Base-by-base conservation (phyloP, 2,113 vertebrate species). In the Tragelaphus strepsiceros region DNA sequence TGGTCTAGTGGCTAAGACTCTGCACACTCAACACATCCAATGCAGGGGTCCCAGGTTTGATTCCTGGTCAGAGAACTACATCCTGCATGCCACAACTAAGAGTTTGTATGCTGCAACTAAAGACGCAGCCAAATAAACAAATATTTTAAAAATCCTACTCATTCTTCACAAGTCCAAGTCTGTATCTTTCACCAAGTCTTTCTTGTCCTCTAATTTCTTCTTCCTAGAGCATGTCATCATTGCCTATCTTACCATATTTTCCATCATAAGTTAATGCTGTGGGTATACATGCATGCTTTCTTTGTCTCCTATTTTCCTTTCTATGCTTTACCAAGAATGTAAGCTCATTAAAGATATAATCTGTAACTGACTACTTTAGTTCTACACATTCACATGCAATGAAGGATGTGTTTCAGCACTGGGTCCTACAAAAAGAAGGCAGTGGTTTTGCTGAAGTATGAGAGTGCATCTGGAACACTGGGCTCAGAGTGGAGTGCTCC, bases 1-100 rank as follows among this genome's bases (percentile, higher is more conserved):
- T 77, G 22, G 71, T 43, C 39, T 77, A 43, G 39, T 1, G 6
- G 71, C 71, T 43, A 43, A 77, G 71, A 77, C 35, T 74, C 21
- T 77, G 39, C 1, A 15, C 24, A 43, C 3, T 22, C 35, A 77
- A 43, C 0, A 6, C 22, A 43, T 6, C 22, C 35, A 77, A 43
- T 0, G 6, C 39, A 43, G 71, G 39, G 39, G 35, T 24, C 22
- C 39, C 71, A 43, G 22, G 39, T 77, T 77, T 43, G 71, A 77
- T 43, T 43, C 71, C 71, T 77, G 71, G 71, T 77, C 39, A 43
- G 39, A 77, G 35, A 43, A 43, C 71, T 43, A 26, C 35, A 77
- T 43, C 22, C 39, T 77, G 22, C 71, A 43, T 43, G 39, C 22
- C 39, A 77, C 22, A 77, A 77, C 71, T 77, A 77, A 77, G 71